A percentile compares a stretch with the other conserved stretches of the same genome.
Conservation (phyloP, 2,888 invertebrate genomes). For the Morinoia aosen region DNA sequence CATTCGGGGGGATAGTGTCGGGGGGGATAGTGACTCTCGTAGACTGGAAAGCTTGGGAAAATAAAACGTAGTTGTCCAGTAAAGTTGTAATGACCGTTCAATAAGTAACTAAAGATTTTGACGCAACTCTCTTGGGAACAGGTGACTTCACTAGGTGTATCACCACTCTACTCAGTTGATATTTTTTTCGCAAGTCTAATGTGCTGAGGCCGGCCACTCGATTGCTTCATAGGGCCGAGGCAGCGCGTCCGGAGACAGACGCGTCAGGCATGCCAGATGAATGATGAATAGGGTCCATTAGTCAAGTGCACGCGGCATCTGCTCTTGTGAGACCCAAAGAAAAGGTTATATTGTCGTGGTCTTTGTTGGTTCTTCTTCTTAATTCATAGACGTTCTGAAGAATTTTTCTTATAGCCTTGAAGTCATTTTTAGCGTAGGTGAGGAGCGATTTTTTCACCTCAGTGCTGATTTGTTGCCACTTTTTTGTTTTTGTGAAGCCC, state of each 20-base stretch:
- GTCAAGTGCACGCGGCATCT: constrained; percentile 23
- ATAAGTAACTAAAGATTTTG: too few relatives aligned
- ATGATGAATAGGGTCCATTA: constrained; percentile 35
- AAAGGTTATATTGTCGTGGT: constrained; percentile 24
- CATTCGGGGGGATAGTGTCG: too few relatives aligned
- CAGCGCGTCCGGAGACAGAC: neutral
- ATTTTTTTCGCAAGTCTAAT: neutral
- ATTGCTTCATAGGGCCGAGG: neutral
- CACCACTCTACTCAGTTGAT: neutral
- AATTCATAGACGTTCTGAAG: neutral
- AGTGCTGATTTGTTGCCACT: neutral
- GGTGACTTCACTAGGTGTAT: too few relatives aligned
- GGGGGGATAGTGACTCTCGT: too few relatives aligned
- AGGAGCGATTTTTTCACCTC: neutral
- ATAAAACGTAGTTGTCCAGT: too few relatives aligned
- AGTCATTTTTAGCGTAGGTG: neutral
- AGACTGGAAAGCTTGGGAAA: too few relatives aligned
- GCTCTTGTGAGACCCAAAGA: constrained; percentile 15
- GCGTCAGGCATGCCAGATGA: neutral
- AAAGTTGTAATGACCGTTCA: too few relatives aligned
- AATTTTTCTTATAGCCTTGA: neutral
- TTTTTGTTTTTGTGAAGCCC: neutral
- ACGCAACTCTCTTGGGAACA: too few relatives aligned
- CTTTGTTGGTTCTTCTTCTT: constrained; percentile 33
- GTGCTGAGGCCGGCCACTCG: neutral